Evolutionary conservation across 2,797 vertebrate genomes (phyloP), one percentile per base, ranked within the genome.

Genomic region (Ptychobarbus kaznakovi): DNA sequence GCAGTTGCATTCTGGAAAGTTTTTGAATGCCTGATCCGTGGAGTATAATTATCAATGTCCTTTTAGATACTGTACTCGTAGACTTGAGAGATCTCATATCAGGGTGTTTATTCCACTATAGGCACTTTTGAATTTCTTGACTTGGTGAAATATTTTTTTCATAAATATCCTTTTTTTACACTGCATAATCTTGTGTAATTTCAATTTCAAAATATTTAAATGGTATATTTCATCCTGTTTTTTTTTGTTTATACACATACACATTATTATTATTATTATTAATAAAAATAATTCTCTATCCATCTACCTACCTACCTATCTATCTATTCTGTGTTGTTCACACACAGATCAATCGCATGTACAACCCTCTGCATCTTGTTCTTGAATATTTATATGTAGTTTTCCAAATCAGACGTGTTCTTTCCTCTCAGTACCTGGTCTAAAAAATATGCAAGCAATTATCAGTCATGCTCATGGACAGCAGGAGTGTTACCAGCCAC

Each of bases 401-500:
- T 76, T 75, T 40, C 28, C 38, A 40, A 75, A 83, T 63, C 28
- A 49, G 53, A 65, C 5, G 20, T 73, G 80, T 28, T 72, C 58
- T 75, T 13, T 83, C 22, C 58, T 75, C 56, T 74, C 40, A n/a
- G 72, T 40, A 20, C 51, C 53, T 13, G 6, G 7, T 82, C 53
- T 35, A 9, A 32, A 42, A 73, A 73, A 49, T 28, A 83, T 65
- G 44, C 22, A n/a, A 83, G 58, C 1, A 9, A 53, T 83, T 66
- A 42, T 28, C 72, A 83, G 44, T 28, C 46, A 20, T 79, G 63
- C 12, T 75, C 46, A 18, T 25, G 20, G n/a, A 53, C 25, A 49
- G 49, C 69, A 63, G 56, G 56, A 86, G 42, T 66, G 70, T 81
- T 81, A 20, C 25, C 58, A 53, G 53, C 28, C 32, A 2, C 65